Evolutionary conservation across 2,888 invertebrate species (phyloP).

Genomic region (Drosophila kuntzei): DNA sequence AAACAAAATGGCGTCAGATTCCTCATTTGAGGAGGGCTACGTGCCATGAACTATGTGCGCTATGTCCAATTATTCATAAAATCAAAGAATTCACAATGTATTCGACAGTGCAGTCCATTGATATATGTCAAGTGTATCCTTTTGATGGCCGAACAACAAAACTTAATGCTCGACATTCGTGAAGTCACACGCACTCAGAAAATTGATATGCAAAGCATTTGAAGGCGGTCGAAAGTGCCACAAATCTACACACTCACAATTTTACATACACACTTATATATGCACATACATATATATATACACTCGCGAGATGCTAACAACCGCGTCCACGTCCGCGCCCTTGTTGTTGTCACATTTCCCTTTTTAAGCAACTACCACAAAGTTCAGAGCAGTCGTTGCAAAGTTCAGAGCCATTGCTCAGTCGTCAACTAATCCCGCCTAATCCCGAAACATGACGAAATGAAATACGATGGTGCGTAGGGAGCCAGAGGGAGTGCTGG

Average conservation of each 20-base stretch:
- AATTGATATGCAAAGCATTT: slow-evolving; percentile 72
- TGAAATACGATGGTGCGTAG: slow-evolving; percentile 83
- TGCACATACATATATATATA: neutral
- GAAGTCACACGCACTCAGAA: slow-evolving; percentile 81
- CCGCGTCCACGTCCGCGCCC: slow-evolving; percentile 63
- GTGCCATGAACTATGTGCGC: slow-evolving; percentile 55
- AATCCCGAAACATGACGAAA: slow-evolving; percentile 85
- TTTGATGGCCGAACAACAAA: slow-evolving; percentile 64
- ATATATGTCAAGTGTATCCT: slow-evolving; percentile 78
- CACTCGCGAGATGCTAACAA: slow-evolving; percentile 20
- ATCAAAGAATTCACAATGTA: slow-evolving; percentile 12
- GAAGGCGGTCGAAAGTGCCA: slow-evolving; percentile 61
- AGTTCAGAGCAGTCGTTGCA: slow-evolving; percentile 75
- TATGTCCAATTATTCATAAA: neutral
- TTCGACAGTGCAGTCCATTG: neutral
- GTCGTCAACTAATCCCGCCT: slow-evolving; percentile 82
- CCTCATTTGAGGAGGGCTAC: slow-evolving; percentile 43
- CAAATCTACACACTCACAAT: slow-evolving; percentile 49
- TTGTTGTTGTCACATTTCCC: slow-evolving; percentile 76
- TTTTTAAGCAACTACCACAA: slow-evolving; percentile 77
- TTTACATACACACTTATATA: slow-evolving; percentile 29
- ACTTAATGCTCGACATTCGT: slow-evolving; percentile 79
- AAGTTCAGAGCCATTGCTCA: slow-evolving; percentile 78
- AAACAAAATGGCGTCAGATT: slow-evolving; percentile 66
- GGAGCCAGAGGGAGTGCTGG: slow-evolving; percentile 4